Evolutionary conservation across 1,140 invertebrate genomes (phyloP).

Genomic region (Diorhabda elongata): DNA sequence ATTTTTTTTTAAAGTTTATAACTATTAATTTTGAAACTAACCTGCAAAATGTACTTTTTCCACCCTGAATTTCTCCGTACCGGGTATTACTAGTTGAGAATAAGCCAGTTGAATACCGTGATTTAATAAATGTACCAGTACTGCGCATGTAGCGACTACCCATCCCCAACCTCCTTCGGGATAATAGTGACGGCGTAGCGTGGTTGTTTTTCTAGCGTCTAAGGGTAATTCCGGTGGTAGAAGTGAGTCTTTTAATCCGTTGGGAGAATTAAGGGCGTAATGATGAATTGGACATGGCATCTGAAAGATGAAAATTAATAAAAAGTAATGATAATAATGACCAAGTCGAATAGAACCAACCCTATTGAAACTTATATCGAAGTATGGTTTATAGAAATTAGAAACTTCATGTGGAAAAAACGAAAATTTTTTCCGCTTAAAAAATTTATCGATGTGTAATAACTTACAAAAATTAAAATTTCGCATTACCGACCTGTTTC

Average conservation of each 20-base stretch:
- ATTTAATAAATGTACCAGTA: slow-evolving; percentile 62
- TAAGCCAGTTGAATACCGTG: slow-evolving; percentile 59
- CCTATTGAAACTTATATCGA: too few species aligned
- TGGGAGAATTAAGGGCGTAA: slow-evolving; percentile 6
- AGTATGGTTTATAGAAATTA: too few species aligned
- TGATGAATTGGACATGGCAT: slow-evolving; percentile 26
- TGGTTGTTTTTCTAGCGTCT: slow-evolving; percentile 41
- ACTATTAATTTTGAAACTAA: slow-evolving; percentile 23
- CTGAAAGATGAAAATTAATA: not conserved
- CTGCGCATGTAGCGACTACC: slow-evolving; percentile 64
- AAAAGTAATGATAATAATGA: too few species aligned
- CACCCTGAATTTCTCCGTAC: slow-evolving; percentile 49
- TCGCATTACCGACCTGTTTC: too few species aligned
- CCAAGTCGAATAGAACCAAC: too few species aligned
- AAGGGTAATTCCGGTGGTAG: slow-evolving; percentile 36
- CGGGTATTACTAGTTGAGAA: slow-evolving; percentile 51
- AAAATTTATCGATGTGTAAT: too few species aligned
- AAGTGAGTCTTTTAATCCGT: slow-evolving; percentile 17
- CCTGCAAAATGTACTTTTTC: slow-evolving; percentile 41
- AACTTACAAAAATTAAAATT: too few species aligned
- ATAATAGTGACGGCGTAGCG: slow-evolving; percentile 61
- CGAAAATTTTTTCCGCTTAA: too few species aligned
- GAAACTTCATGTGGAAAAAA: too few species aligned
- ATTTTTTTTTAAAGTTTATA: too few species aligned
- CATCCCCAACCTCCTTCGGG: slow-evolving; percentile 80